These are phyloP conservation scores for Alethe diademata DNA, from an alignment of 2,113 vertebrate genomes.

Conservation along the genomic window DNA sequence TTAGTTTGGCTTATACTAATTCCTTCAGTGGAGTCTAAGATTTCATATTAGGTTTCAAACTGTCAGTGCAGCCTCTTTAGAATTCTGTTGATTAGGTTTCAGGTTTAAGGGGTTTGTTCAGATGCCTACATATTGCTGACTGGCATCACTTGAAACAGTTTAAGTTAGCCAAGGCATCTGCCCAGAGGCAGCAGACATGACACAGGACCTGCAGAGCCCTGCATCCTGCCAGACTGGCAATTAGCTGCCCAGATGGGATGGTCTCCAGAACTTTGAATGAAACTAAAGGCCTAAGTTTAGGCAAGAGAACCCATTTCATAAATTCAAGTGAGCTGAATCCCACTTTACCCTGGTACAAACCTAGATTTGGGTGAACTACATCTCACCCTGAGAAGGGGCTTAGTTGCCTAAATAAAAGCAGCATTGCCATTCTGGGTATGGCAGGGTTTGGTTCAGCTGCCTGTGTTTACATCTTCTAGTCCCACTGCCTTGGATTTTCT, in stretches of 20 bases:
- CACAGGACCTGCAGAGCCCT: not conserved
- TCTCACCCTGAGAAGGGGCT: not conserved
- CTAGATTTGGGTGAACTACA: not conserved
- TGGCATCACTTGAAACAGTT: not conserved
- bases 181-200: not conserved
- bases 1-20: not conserved
- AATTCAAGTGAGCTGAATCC: not conserved
- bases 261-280: not conserved
- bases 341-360: not conserved
- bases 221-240: not conserved
- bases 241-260: not conserved
- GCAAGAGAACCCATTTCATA: not conserved
- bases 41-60: not conserved
- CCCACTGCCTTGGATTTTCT: not conserved
- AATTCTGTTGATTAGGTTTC: not conserved
- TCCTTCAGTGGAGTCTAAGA: not conserved
- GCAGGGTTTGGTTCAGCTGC: not conserved
- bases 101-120: not conserved
- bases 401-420: not conserved
- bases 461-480: not conserved
- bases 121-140: not conserved
- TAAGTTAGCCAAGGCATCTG: not conserved
- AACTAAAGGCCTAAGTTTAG: not conserved
- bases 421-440: not conserved
- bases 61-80: not conserved